These are phyloP conservation scores for Rhagonycha lutea DNA, from an alignment of 2,888 invertebrate genomes.

Conservation along the genomic window DNA sequence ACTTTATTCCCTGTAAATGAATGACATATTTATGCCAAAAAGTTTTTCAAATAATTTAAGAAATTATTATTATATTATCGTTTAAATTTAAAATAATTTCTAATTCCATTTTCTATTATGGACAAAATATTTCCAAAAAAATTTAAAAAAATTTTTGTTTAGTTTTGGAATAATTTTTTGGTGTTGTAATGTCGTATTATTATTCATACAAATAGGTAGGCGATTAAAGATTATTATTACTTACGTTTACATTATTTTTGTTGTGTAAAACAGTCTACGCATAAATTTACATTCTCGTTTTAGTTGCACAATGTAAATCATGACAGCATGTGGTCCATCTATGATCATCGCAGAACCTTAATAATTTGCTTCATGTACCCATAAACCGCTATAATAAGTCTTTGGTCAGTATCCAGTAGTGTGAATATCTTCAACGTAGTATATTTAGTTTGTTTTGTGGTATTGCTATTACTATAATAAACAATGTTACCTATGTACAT, in stretches of 20 bases:
- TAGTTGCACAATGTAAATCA: slow-evolving; percentile 50
- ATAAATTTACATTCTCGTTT: slow-evolving; percentile 37
- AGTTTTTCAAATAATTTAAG: too few species aligned
- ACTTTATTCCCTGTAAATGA: too few species aligned
- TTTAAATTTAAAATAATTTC: too few species aligned
- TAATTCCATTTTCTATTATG: slow-evolving; percentile 11
- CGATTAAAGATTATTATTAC: neutral
- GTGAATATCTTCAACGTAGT: slow-evolving; percentile 43
- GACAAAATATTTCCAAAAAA: slow-evolving; percentile 5
- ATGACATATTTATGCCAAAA: too few species aligned
- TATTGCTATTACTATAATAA: too few species aligned
- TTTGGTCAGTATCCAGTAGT: slow-evolving; percentile 48
- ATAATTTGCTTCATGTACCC: slow-evolving; percentile 47
- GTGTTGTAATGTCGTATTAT: neutral
- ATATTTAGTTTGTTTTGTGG: too few species aligned
- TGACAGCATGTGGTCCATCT: slow-evolving; percentile 50
- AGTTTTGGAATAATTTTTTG: neutral
- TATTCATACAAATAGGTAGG: neutral
- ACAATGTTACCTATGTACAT: too few species aligned
- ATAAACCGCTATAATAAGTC: slow-evolving; percentile 45
- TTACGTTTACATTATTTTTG: neutral
- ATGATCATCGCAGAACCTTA: slow-evolving; percentile 45
- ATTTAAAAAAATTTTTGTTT: neutral
- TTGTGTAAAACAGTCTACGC: slow-evolving; percentile 32
- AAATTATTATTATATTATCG: too few species aligned